Base-by-base conservation (phyloP, 2,888 invertebrate species). In the Andrena bicolor region DNA sequence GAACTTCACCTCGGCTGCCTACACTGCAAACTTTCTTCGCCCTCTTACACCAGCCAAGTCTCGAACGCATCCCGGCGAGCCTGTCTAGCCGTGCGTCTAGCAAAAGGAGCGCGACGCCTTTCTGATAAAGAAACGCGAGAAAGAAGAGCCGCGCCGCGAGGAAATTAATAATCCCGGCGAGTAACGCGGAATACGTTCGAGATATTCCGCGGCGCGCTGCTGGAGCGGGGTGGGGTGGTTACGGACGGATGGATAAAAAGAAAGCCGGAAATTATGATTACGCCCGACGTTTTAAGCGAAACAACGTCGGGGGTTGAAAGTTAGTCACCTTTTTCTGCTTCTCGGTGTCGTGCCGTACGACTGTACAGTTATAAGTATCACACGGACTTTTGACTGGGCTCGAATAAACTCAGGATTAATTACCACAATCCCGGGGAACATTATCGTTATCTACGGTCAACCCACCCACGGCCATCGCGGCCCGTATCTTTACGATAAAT, bases 401-500 rank as follows among this genome's bases (percentile, higher is more conserved):
- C 71, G 81, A 76, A 80, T 81, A 81, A 80, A 63, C 77, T 73
- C 65, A 76, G 82, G 86, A 83, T 88, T 88, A 88, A 88, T 88
- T 83, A 88, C 86, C 80, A 71, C 86, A 68, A 79, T 82, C 82
- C 76, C 64, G 65, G 64, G 66, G 61, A 82, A 76, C 83, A 82
- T 86, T 88, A 83, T 83, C 82, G 83, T 88, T 86, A 85, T 85
- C 85, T 85, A 68, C 78, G 66, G 71, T 81, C 75, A 70, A 41
- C 72, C 76, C 75, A 68, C 69, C 69, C 69, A 35, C 73, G 58
- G 60, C 73, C 51, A 30, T 66, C 66, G 73, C 74, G 70, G 16
- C 79, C 56, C 68, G 76, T 83, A 82, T 86, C 80, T 86, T 75
- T 78, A 66, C 86, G 87, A 87, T 87, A 88, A 88, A 85, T 84